phyloP scores from a whole-genome alignment of 2,797 vertebrate genomes.

The Orestias chungarensis region DNA sequence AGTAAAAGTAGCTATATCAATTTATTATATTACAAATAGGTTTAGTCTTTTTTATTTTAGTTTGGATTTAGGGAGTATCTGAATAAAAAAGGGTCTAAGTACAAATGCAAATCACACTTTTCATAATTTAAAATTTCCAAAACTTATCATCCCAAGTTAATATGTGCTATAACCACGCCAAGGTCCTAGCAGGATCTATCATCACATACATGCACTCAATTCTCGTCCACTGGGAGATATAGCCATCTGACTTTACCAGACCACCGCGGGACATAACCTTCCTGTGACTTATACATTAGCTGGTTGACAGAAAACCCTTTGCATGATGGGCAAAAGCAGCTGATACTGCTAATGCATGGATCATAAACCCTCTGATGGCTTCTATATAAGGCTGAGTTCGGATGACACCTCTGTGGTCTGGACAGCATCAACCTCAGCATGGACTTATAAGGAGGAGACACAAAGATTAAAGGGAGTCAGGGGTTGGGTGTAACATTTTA shows the following conservation, averaged over 20 bases:
- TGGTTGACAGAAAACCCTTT: conserved; percentile 43
- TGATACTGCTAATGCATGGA: conserved; percentile 57
- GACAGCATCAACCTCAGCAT: conserved; percentile 74
- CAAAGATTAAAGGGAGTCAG: conserved; percentile 43
- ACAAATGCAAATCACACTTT: neutral
- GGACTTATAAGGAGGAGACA: conserved; percentile 81
- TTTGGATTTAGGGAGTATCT: neutral
- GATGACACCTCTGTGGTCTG: conserved; percentile 67
- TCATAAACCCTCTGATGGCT: conserved; percentile 57
- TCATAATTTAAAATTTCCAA: no score
- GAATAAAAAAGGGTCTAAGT: neutral
- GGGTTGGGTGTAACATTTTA: conserved; percentile 46
- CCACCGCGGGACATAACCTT: conserved; percentile 39
- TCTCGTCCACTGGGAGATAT: conserved; percentile 13
- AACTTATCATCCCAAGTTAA: no score
- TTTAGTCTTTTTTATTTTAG: no score
- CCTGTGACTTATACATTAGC: conserved; percentile 47
- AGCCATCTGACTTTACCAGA: conserved; percentile 22
- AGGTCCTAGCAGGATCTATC: conserved; percentile 15
- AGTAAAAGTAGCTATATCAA: no score
- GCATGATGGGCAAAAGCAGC: conserved; percentile 41
- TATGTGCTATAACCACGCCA: no score
- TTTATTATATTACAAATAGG: no score
- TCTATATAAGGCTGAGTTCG: conserved; percentile 77
- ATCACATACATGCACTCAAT: neutral